Evolutionary conservation across 2,888 invertebrate species (phyloP), one percentile per base, ranked within the genome.

Genomic region (Cheilosia vulpina): DNA sequence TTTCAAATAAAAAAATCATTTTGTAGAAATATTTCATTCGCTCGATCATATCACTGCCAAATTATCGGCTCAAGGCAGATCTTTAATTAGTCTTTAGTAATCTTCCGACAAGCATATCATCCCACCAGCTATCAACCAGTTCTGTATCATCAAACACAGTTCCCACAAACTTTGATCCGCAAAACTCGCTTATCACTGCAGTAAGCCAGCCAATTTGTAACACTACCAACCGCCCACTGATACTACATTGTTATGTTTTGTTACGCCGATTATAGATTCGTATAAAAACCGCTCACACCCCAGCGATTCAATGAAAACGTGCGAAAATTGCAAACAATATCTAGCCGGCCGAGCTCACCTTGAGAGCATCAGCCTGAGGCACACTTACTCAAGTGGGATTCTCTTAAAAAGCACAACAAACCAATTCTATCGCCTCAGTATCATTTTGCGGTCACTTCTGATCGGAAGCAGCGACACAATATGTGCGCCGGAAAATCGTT

Each of bases 371-470:
- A 19, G 11, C 13, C 72, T 47, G 34, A 69, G 57, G 41, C 21
- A 21, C 38, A 21, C 21, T 27, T 38, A 13, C 19, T 21, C 47
- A 38, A 17, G 38, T 66, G 78, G 6, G 65, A 75, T 73, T 75
- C 79, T 84, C 71, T 84, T 84, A 60, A 79, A 79, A 79, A 84
- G 60, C 55, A 53, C 71, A 66, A 71, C 43, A 47, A 31, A 66
- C 57, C 34, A 43, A 75, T 71, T 71, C 47, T 52, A 41, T 27
- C 65, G 65, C 21, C 55, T 79, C 79, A 84, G 84, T 84, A 66
- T 80, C 71, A 60, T 24, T 45, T 71, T 55, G 79, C 66, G 65
- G 75, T 58, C 66, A 76, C 75, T 76, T 79, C 79, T 76, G 71
- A 76, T 79, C 79, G 75, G 79, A 84, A 84, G 84, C 65, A 47